Evolutionary conservation across 2,113 vertebrate species (phyloP).

Genomic region (Lanius collurio): DNA sequence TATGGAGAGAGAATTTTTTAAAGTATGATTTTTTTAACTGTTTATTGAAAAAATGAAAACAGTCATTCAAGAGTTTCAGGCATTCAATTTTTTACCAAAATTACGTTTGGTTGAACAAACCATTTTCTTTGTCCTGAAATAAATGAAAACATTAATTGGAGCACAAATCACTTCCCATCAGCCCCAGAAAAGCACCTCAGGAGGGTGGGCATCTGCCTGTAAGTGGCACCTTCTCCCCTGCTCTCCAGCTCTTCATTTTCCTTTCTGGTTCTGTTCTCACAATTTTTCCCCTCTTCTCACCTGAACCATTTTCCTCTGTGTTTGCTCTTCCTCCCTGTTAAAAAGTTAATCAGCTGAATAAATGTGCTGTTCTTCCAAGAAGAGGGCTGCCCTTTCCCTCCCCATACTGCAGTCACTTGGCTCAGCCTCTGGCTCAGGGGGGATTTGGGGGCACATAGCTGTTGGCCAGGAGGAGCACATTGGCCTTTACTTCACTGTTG

Average conservation of each 20-base stretch:
- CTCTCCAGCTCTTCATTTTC: background rate
- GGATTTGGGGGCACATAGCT: background rate
- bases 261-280: background rate
- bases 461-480: background rate
- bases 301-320: background rate
- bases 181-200: background rate
- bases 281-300: background rate
- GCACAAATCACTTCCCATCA: background rate
- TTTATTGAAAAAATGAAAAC: background rate
- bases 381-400: background rate
- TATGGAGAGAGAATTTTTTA: background rate
- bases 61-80: background rate
- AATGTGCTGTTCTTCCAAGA: background rate
- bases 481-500: background rate
- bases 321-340: background rate
- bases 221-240: background rate
- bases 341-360: background rate
- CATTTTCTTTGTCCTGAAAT: background rate
- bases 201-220: background rate
- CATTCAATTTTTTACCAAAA: background rate
- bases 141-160: background rate
- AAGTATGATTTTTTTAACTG: background rate
- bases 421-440: background rate
- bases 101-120: background rate
- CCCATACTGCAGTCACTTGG: background rate